A percentile compares a stretch with the other conserved stretches of the same genome.
phyloP scores from a whole-genome alignment of 2,113 vertebrate genomes.

The Alethe castanea region DNA sequence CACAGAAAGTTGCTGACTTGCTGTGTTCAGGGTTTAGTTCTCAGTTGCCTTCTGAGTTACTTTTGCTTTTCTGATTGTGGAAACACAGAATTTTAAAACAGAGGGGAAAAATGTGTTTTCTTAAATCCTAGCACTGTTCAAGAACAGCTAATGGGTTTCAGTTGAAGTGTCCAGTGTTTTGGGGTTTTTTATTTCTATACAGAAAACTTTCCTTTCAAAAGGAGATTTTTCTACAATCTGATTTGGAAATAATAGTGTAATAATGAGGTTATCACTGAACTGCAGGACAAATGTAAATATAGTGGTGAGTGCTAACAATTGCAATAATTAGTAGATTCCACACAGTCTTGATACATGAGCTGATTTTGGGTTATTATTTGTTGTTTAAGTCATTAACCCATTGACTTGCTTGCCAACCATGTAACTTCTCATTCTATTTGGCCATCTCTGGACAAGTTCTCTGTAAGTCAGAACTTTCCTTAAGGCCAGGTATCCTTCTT shows the following conservation, averaged over 20 bases:
- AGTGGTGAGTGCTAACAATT: neutral
- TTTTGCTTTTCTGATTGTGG: neutral
- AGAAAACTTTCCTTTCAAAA: neutral
- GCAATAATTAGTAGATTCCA: neutral
- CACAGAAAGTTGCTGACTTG: neutral
- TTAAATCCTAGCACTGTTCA: neutral
- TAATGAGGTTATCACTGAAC: neutral
- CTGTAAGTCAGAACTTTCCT: neutral
- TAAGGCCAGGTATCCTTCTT: neutral
- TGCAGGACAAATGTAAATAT: neutral
- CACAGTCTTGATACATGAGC: neutral
- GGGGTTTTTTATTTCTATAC: neutral
- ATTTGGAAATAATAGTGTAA: neutral
- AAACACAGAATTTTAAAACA: neutral
- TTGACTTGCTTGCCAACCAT: neutral
- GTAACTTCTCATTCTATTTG: neutral
- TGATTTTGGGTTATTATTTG: neutral
- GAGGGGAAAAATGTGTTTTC: rapidly evolving
- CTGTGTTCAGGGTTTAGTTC: neutral
- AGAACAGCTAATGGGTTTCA: neutral
- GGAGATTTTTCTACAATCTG: neutral
- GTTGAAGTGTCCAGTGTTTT: neutral
- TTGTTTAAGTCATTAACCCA: neutral
- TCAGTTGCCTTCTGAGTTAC: neutral
- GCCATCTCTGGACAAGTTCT: neutral